Evolutionary conservation across 2,113 vertebrate species (phyloP).

Genomic region (Sturnus vulgaris): DNA sequence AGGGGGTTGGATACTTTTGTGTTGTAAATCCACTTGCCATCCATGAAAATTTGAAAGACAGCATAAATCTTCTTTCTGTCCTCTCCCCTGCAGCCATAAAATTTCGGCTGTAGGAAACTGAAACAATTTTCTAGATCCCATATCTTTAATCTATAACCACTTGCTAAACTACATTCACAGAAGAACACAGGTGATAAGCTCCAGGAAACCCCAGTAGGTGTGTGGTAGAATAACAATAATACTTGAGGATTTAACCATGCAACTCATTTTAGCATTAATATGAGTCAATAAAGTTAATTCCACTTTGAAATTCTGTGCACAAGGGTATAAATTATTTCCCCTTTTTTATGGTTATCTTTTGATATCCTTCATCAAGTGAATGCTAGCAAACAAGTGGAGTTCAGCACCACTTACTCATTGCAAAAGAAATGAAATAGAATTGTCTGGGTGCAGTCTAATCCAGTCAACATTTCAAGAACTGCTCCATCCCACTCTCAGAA

Average conservation of each 20-base stretch:
- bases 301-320: not conserved
- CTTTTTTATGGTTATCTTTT: not conserved
- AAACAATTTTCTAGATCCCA: not conserved
- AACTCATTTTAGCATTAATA: not conserved
- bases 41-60: not conserved
- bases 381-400: not conserved
- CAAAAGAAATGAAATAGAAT: not conserved
- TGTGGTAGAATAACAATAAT: not conserved
- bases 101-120: not conserved
- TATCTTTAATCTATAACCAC: not conserved
- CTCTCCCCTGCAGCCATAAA: not conserved
- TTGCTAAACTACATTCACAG: not conserved
- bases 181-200: not conserved
- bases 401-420: not conserved
- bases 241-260: not conserved
- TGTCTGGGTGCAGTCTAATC: not conserved
- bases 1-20: not conserved
- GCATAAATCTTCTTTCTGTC: not conserved
- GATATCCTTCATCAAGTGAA: not conserved
- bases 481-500: not conserved
- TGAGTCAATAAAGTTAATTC: not conserved
- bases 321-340: not conserved
- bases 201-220: not conserved
- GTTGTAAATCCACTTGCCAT: not conserved
- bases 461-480: not conserved